Evolutionary conservation across 1,140 invertebrate genomes (phyloP), one percentile per base, ranked within the genome.

Genomic region (Lucilia sericata): DNA sequence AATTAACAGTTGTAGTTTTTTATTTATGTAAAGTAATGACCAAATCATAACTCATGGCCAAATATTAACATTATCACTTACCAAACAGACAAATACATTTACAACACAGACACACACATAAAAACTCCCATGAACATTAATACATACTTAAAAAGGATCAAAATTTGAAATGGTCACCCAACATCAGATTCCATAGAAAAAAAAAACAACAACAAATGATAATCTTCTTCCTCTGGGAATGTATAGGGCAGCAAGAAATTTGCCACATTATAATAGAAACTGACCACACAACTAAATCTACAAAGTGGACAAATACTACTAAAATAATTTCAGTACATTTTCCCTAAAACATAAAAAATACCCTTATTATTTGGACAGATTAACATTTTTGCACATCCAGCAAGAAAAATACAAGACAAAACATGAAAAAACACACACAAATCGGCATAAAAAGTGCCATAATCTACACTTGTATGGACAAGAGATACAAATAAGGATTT

Each of bases 311-410:
- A 80, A 80, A 47, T 49, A n/a, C 42, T 49, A 25, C 65, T 7
- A 13, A 60, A 60, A 60, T 25, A 49, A 42, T 7, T 42, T 51
- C 2, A 49, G 47, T 55, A 55, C 9, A 55, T 55, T 55, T 55
- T 4, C 12, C 17, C 7, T 55, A 55, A 47, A 36, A 47, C 17
- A 42, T 19, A 78, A 80, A 80, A n/a, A 49, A 51, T 51, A 80
- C 76, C 76, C 76, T 80, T 49, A 80, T 80, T 80, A 70, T 60
- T 60, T n/a, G 12, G 13, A 78, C 76, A 51, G 76, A 80, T 80
- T 80, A 80, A 80, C 76, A 80, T 80, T 80, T 80, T 80, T 80
- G 76, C 76, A 80, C 76, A 80, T n/a, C 36, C n/a, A 80, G 76
- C 76, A 80, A 80, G 76, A 80, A 80, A 21, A 21, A 10, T 70